Conservation (phyloP, 2,113 vertebrate genomes). For the Stercorarius parasiticus region DNA sequence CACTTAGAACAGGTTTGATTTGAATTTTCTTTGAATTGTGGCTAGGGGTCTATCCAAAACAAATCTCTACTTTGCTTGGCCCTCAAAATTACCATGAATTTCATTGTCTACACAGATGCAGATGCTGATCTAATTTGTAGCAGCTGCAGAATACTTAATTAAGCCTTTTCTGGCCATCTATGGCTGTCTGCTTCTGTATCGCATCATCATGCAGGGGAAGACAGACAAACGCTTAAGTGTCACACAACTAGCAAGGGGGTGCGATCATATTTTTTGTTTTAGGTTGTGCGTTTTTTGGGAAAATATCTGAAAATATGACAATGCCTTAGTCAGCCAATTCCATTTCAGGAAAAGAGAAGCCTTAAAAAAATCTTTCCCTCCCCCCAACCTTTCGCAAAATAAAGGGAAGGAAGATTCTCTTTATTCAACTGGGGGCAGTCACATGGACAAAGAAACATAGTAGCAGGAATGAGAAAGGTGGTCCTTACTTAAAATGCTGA, state of each 20-base stretch:
- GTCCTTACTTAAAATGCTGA: background rate
- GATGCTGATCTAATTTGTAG: slow-evolving; percentile 44
- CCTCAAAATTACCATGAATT: slow-evolving; percentile 24
- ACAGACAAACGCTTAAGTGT: slow-evolving; percentile 54
- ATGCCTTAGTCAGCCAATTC: slow-evolving; percentile 6
- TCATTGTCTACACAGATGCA: slow-evolving; percentile 27
- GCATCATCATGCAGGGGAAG: background rate
- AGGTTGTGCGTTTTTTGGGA: background rate
- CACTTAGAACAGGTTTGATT: background rate
- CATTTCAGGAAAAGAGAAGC: slow-evolving; percentile 35
- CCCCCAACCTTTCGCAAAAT: background rate
- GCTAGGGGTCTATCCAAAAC: slow-evolving; percentile 20
- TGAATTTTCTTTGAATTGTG: slow-evolving; percentile 32
- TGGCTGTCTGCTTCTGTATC: slow-evolving; percentile 24
- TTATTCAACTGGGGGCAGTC: background rate
- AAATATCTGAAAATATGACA: slow-evolving; percentile 8
- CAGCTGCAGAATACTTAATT: slow-evolving; percentile 55
- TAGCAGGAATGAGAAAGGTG: background rate
- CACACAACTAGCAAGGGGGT: slow-evolving; percentile 20
- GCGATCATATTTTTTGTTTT: slow-evolving; percentile 16
- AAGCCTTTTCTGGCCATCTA: slow-evolving; percentile 53
- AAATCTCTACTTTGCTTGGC: background rate
- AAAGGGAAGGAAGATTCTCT: background rate
- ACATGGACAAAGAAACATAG: background rate
- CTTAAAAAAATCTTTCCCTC: background rate